Percentiles rank a stretch among this genome's conserved stretches.
Conservation (phyloP, 2,113 vertebrate genomes). For the Speoplatyrhinus poulsoni region DNA sequence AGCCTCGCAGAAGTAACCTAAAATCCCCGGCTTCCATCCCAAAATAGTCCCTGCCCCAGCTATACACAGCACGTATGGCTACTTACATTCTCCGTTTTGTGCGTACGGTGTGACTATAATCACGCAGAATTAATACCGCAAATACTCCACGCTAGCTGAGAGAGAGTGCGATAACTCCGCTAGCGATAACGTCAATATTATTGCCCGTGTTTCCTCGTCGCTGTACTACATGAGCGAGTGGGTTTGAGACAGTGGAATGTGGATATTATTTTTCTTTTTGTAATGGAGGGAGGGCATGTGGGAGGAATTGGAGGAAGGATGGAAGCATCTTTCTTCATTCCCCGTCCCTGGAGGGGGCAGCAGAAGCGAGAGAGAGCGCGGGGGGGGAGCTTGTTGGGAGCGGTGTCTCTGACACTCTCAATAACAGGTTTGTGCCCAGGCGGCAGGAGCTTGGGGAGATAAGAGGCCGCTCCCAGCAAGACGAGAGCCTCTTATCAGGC, state of each 20-base stretch:
- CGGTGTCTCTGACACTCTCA: slow-evolving; percentile 8
- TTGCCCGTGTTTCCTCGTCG: background rate
- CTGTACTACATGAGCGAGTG: background rate
- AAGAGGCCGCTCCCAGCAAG: slow-evolving; percentile 33
- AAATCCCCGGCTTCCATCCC: too few species aligned
- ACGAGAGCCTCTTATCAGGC: slow-evolving; percentile 27
- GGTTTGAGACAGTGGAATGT: background rate
- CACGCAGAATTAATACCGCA: too few species aligned
- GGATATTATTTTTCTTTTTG: background rate
- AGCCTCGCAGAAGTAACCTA: too few species aligned
- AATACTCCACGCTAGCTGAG: background rate
- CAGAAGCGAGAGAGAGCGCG: too few species aligned
- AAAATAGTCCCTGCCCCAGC: too few species aligned
- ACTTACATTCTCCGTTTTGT: too few species aligned
- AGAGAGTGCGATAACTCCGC: background rate
- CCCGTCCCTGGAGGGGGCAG: background rate
- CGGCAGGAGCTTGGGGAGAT: slow-evolving; percentile 15
- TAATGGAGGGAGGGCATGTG: background rate
- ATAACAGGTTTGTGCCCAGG: slow-evolving; percentile 8
- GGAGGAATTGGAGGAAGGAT: background rate
- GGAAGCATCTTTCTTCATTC: background rate
- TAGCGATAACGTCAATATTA: slow-evolving; percentile 4
- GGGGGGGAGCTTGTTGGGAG: background rate
- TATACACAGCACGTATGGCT: too few species aligned
- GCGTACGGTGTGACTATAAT: too few species aligned